Evolutionary conservation across 2,113 vertebrate species (phyloP), one percentile per base, ranked within the genome.

Genomic region (Cololabis saira): DNA sequence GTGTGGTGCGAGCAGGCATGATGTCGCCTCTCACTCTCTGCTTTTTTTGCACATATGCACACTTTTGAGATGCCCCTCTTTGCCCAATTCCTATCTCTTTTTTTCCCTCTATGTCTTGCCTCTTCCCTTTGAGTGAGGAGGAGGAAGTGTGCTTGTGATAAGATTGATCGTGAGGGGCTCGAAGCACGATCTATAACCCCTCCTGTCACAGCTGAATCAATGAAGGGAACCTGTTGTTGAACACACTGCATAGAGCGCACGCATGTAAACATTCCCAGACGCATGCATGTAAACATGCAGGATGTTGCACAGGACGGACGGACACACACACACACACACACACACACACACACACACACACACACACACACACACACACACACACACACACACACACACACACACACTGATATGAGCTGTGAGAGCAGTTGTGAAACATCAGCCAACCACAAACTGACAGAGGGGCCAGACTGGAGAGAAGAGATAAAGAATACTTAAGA

Each of bases 361-460:
- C 33, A 37, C 33, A 27, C 24, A 27, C 24, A 27, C 2, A 27
- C 24, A 27, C 24, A 43, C 37, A 47, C 19, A 43, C 42, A 37
- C 9, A 27, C 50, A 33, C 24, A 33, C 33, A 52, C 33, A 24
- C 18, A 33, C 55, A 77, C 18, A 52, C 17, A 64, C 42, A 61
- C n/a, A 61, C 40, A 62, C 13, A 48, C 50, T 42, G 63, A 83
- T 80, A 68, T 83, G 71, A 84, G 80, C 78, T 84, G 74, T 75
- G 72, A 76, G 71, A 84, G 59, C 73, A 83, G 82, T 89, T 87
- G 78, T 72, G 84, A 85, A 84, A 89, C 76, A 80, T 80, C 81
- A 82, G 72, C 78, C 22, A 53, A 89, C 86, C 87, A 78, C 87
- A 86, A 93, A 90, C 91, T 91, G 92, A 93, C 87, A 92, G 45